These are phyloP conservation scores for Rachycentron canadum DNA, from an alignment of 2,797 vertebrate genomes.

Conservation along the genomic window DNA sequence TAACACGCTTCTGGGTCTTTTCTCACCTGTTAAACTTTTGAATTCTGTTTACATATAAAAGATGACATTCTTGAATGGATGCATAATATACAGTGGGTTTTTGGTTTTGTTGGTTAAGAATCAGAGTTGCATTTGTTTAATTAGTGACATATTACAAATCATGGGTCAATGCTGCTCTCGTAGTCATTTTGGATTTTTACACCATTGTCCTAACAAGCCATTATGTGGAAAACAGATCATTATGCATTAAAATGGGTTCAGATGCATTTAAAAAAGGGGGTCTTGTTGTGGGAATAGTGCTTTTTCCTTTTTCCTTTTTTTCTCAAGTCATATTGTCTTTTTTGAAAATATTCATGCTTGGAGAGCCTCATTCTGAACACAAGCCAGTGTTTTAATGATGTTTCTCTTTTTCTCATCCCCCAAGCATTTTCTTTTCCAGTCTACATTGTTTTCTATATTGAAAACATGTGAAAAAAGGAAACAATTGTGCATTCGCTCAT, in stretches of 20 bases:
- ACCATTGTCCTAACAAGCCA: slow-evolving; percentile 14
- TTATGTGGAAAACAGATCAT: neutral
- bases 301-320: neutral
- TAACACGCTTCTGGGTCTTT: neutral
- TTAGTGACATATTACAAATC: slow-evolving; percentile 3
- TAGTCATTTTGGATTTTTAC: slow-evolving; percentile 6
- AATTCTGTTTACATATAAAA: slow-evolving; percentile 8
- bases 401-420: slow-evolving; percentile 2
- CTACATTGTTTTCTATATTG: slow-evolving; percentile 46
- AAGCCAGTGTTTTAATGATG: slow-evolving; percentile 22
- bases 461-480: slow-evolving; percentile 42
- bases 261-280: neutral
- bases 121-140: slow-evolving; percentile 8
- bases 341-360: slow-evolving; percentile 5
- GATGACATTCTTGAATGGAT: neutral
- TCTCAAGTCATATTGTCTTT: neutral
- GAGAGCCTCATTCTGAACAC: slow-evolving; percentile 7
- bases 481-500: slow-evolving; percentile 24
- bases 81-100: neutral
- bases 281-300: neutral
- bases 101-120: slow-evolving; percentile 4
- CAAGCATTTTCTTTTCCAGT: slow-evolving; percentile 15
- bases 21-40: neutral
- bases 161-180: neutral
- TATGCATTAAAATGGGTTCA: slow-evolving; percentile 6